phyloP scores from a whole-genome alignment of 2,113 vertebrate genomes.

The Chaetops frenatus region DNA sequence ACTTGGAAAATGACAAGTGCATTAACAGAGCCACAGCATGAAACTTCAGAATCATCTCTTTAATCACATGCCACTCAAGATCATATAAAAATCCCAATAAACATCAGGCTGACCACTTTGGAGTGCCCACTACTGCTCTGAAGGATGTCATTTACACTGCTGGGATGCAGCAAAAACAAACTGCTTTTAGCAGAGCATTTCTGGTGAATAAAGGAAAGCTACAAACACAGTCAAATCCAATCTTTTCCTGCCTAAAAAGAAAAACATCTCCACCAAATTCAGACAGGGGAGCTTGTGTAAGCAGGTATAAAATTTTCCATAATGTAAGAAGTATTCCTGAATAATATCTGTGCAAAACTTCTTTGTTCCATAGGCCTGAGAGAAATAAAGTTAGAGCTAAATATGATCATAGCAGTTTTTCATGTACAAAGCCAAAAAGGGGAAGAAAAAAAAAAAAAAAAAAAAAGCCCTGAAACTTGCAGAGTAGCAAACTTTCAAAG shows the following conservation, averaged over 20 bases:
- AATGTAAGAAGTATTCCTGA: background rate
- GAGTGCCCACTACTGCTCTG: background rate
- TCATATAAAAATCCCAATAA: background rate
- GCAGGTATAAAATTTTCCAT: background rate
- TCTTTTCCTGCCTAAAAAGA: background rate
- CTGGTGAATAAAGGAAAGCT: background rate
- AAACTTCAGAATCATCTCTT: constrained; percentile 4
- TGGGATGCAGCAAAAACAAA: background rate
- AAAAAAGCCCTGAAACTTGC: background rate
- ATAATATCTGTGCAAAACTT: background rate
- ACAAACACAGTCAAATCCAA: background rate
- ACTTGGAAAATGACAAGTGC: constrained; percentile 15
- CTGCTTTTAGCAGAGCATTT: background rate
- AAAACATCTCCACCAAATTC: background rate
- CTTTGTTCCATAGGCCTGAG: background rate
- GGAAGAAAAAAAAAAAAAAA: background rate
- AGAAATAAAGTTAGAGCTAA: background rate
- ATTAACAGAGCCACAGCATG: background rate
- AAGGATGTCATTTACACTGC: background rate
- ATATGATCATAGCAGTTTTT: background rate
- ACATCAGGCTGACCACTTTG: background rate
- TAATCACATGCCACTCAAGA: constrained; percentile 23
- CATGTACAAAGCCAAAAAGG: background rate
- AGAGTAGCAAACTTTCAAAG: background rate
- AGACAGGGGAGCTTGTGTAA: background rate